phyloP scores from a whole-genome alignment of 2,888 invertebrate species.

The Agonum fuliginosum region DNA sequence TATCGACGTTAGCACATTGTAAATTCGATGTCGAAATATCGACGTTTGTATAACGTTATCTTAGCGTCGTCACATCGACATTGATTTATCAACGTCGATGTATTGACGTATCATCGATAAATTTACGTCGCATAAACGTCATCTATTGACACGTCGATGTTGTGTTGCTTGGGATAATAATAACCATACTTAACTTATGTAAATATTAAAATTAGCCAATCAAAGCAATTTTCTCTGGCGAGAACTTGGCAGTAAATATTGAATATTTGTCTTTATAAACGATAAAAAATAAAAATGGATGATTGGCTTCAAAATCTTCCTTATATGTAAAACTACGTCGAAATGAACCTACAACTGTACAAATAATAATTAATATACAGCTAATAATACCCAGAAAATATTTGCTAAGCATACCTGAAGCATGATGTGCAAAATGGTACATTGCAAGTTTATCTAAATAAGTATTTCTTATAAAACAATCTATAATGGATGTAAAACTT shows the following conservation, averaged over 20 bases:
- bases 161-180: too few species aligned
- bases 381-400: slow-evolving; percentile 41
- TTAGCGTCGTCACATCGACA: too few species aligned
- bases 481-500: background rate
- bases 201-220: slow-evolving; percentile 8
- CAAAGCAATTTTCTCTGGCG: background rate
- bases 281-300: slow-evolving; percentile 51
- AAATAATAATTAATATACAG: slow-evolving; percentile 12
- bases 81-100: too few species aligned
- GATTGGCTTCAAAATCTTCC: slow-evolving; percentile 50
- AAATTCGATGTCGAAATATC: too few species aligned
- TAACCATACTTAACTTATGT: too few species aligned
- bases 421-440: too few species aligned
- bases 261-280: background rate
- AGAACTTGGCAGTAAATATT: background rate
- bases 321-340: slow-evolving; percentile 43
- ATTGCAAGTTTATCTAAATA: too few species aligned
- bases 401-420: background rate
- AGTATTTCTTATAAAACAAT: background rate
- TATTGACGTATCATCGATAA: too few species aligned
- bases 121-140: too few species aligned
- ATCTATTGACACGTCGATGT: too few species aligned
- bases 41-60: too few species aligned
- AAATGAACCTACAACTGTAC: slow-evolving; percentile 53
- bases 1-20: too few species aligned